Percentiles rank a stretch among this genome's conserved stretches.
phyloP scores from a whole-genome alignment of 2,888 invertebrate species.

The Drosophila neotestacea region DNA sequence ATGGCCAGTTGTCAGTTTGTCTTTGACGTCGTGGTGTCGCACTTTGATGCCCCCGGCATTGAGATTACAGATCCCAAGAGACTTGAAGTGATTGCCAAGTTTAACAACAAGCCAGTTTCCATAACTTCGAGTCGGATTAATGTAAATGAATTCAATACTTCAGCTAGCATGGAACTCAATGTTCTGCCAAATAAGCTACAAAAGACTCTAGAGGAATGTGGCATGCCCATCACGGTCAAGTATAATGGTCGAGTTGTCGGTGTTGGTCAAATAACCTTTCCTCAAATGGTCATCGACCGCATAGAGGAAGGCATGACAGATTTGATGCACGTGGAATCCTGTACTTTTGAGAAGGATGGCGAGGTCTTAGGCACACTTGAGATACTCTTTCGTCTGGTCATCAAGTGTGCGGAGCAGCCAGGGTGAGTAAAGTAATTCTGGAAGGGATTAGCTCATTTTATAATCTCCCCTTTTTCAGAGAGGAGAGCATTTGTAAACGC shows the following conservation, averaged over 20 bases:
- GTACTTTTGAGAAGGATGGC: slow-evolving; percentile 50
- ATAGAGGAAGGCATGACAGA: slow-evolving; percentile 59
- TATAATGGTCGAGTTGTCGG: slow-evolving; percentile 61
- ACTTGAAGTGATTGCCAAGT: slow-evolving; percentile 58
- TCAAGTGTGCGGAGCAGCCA: slow-evolving; percentile 65
- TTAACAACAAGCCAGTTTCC: slow-evolving; percentile 47
- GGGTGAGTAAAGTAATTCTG: slow-evolving; percentile 30
- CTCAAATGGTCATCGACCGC: slow-evolving; percentile 54
- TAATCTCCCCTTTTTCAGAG: not conserved
- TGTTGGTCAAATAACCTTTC: slow-evolving; percentile 60
- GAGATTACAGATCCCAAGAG: slow-evolving; percentile 39
- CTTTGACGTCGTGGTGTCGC: slow-evolving; percentile 72
- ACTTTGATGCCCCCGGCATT: slow-evolving; percentile 49
- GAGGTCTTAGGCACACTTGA: slow-evolving; percentile 60
- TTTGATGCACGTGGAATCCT: slow-evolving; percentile 58
- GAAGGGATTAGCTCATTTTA: too few relatives aligned
- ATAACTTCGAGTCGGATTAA: slow-evolving; percentile 78
- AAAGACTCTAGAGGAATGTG: slow-evolving; percentile 56
- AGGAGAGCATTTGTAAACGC: not conserved
- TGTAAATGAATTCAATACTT: slow-evolving; percentile 75
- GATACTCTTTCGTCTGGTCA: slow-evolving; percentile 67
- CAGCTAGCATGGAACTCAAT: slow-evolving; percentile 59
- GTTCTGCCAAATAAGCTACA: slow-evolving; percentile 57
- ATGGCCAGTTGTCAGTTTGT: slow-evolving; percentile 51
- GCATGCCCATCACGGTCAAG: slow-evolving; percentile 65